A percentile compares a stretch with the other conserved stretches of the same genome.
phyloP scores from a whole-genome alignment of 2,113 vertebrate genomes.

The Oncorhynchus keta region DNA sequence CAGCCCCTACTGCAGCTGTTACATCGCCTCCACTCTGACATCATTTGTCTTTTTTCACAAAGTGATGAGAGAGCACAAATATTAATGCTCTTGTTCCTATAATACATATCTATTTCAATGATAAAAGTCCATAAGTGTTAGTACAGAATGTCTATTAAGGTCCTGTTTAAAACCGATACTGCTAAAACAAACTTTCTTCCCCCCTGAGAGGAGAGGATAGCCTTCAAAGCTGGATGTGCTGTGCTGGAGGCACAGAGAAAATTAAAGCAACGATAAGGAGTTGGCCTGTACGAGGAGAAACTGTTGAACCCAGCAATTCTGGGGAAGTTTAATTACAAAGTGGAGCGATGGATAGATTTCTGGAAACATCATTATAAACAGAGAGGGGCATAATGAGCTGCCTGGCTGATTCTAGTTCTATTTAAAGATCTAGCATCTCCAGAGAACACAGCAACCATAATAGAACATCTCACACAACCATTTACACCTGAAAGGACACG shows the following conservation, averaged over 20 bases:
- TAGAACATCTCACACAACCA: slow-evolving; percentile 45
- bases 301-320: slow-evolving; percentile 53
- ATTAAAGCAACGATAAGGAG: slow-evolving; percentile 50
- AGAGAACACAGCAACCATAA: slow-evolving; percentile 40
- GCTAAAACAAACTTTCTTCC: slow-evolving; percentile 25
- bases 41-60: slow-evolving; percentile 46
- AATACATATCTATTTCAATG: slow-evolving; percentile 34
- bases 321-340: slow-evolving; percentile 57
- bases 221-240: slow-evolving; percentile 25
- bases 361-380: slow-evolving; percentile 58
- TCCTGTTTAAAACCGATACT: slow-evolving; percentile 2
- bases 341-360: slow-evolving; percentile 51
- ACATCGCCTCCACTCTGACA: slow-evolving; percentile 31
- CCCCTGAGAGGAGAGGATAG: background rate
- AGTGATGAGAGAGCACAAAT: slow-evolving; percentile 18
- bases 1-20: slow-evolving; percentile 39
- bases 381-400: slow-evolving; percentile 40
- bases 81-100: slow-evolving; percentile 36
- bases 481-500: slow-evolving; percentile 56
- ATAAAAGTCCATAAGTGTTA: background rate
- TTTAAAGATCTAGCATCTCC: slow-evolving; percentile 49
- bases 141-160: background rate
- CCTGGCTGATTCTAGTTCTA: slow-evolving; percentile 47
- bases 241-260: slow-evolving; percentile 40
- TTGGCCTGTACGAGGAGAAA: slow-evolving; percentile 48